Evolutionary conservation across 2,888 invertebrate genomes (phyloP), one percentile per base, ranked within the genome.

Genomic region (Lasioglossum zephyrum): DNA sequence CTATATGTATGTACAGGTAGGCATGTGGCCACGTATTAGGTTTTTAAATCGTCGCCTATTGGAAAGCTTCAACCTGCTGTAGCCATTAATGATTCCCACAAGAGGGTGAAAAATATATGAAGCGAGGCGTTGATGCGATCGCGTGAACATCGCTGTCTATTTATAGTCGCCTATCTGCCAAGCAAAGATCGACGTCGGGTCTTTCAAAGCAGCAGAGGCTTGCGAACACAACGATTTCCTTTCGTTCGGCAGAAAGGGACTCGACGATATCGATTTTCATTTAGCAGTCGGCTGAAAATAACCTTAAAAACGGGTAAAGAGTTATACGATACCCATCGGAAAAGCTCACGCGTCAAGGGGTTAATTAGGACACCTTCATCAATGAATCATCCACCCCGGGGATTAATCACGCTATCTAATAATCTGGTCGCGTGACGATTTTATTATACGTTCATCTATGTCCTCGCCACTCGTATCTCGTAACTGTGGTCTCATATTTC

Each of bases 341-440:
- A 70, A 70, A 70, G 13, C 13, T 41, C 41, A 5, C 41, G 70
- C 41, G 70, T 70, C 70, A 41, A 70, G 70, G 70, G 70, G 70
- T 70, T 77, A n/a, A 16, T 76, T 66, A 80, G 70, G 70, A 70
- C 70, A 70, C 80, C 85, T 81, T 84, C 63, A 18, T 57, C 80
- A 44, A 79, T 77, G 75, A 74, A 85, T 73, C 81, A 87, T 84
- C 79, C 75, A 31, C 57, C 86, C 81, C 87, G 78, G 73, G 85
- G 84, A 87, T 90, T 85, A 75, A 87, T 81, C 39, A 73, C 26
- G 84, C 84, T 77, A 84, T 76, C 73, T 90, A 88, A 89, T 91
- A 87, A 84, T 86, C 82, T 81, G 87, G 88, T 92, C 88, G 91
- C 91, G 91, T 91, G 92, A 91, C 86, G 87, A 92, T 91, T 92